Evolutionary conservation across 1,140 invertebrate species (phyloP).

Genomic region (Lepidotrigona ventralis): DNA sequence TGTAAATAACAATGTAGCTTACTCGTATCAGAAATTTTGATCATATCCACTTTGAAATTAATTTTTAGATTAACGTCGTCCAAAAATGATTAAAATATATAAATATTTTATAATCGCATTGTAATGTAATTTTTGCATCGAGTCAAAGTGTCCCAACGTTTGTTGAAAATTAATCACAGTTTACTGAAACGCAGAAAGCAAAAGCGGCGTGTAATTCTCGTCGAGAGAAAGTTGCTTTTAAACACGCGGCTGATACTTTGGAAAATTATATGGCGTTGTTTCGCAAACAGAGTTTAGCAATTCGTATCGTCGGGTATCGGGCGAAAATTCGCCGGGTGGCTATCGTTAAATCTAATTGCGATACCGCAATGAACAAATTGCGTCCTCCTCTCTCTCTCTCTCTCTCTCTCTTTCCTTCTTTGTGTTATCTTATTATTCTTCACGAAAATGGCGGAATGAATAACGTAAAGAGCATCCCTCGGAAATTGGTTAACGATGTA

Average conservation of each 20-base stretch:
- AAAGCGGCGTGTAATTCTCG: background rate
- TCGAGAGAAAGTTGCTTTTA: background rate
- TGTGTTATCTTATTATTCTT: constrained; percentile 21
- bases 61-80: too few relatives aligned
- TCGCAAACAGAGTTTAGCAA: background rate
- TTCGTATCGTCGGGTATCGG: background rate
- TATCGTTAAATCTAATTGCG: constrained; percentile 21
- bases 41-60: too few relatives aligned
- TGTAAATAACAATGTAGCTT: too few relatives aligned
- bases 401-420: background rate
- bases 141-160: too few relatives aligned
- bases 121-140: too few relatives aligned
- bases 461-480: constrained; percentile 7
- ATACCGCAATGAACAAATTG: constrained; percentile 1
- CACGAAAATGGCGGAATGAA: constrained; percentile 6
- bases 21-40: too few relatives aligned
- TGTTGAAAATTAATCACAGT: too few relatives aligned
- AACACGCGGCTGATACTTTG: background rate
- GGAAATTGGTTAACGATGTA: constrained; percentile 3
- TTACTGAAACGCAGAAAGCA: background rate
- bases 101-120: too few relatives aligned
- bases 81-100: too few relatives aligned
- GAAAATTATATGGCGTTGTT: background rate
- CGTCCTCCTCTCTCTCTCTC: background rate
- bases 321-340: background rate